Conservation (phyloP, 1,140 invertebrate genomes). For the Ctenoplectra terminalis region DNA sequence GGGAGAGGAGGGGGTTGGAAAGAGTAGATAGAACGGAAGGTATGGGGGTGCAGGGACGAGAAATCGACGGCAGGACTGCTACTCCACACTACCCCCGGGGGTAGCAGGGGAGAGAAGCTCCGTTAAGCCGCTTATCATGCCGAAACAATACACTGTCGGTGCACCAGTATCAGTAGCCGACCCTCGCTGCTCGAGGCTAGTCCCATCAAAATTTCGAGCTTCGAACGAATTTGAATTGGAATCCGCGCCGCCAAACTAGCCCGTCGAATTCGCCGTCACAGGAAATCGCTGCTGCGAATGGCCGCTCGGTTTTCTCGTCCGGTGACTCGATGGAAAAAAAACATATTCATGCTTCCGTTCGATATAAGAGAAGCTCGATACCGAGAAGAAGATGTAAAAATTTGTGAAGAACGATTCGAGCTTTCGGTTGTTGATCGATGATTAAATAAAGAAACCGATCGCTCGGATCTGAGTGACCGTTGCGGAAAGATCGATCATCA, state of each 20-base stretch:
- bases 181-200: constrained; percentile 69
- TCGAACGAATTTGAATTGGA: constrained; percentile 74
- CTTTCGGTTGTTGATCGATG: too few relatives aligned
- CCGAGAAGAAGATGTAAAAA: too few relatives aligned
- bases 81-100: constrained; percentile 67
- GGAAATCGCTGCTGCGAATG: constrained; percentile 47
- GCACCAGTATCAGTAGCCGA: constrained; percentile 82
- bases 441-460: too few relatives aligned
- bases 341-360: too few relatives aligned
- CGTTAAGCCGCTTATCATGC: constrained; percentile 84
- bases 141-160: constrained; percentile 83
- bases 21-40: not conserved
- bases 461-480: too few relatives aligned
- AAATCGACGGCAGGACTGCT: constrained; percentile 77
- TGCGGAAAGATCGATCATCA: too few relatives aligned
- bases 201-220: constrained; percentile 77
- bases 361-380: too few relatives aligned
- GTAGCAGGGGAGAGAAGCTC: constrained; percentile 78
- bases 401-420: too few relatives aligned
- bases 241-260: constrained; percentile 61
- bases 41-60: constrained; percentile 63
- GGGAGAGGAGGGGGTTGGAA: not conserved
- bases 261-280: constrained; percentile 55
- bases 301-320: constrained; percentile 9
- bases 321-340: constrained; percentile 1